Evolutionary conservation across 2,113 vertebrate genomes (phyloP), one percentile per base, ranked within the genome.

Genomic region (Barnardius zonarius): DNA sequence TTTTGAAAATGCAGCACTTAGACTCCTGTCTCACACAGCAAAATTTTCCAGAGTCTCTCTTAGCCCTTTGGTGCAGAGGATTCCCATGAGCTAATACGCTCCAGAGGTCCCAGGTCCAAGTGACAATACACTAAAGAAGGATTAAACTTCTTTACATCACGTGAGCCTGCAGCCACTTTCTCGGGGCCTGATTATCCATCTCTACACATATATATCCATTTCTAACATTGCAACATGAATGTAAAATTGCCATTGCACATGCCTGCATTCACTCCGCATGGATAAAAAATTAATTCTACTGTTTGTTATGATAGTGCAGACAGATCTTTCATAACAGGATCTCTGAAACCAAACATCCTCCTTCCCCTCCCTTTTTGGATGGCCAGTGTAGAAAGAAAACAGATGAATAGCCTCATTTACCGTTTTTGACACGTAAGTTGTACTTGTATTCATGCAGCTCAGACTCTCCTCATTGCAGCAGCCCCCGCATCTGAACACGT

Each of bases 401-500:
- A 95, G 79, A 88, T 63, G 48, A 91, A 84, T 31, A 41, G 55
- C 51, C 43, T 84, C 44, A 67, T 97, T 96, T 98, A 99, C 99
- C 96, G 99, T 99, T 98, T 99, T 99, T 4, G 99, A 99, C 82
- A 99, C 97, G 1, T 99, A 99, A 7, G 98, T 98, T 64, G 98
- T 98, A 59, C 98, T 99, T 6, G 98, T 99, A 93, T 99, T 99
- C 92, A 98, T 97, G 96, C 99, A 99, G 68, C 98, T 97, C 80
- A 99, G 95, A 4, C 99, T 98, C 91, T 99, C 99, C 83, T 99
- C 99, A 1, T 99, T 99, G 97, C 99, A 99, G 97, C 99, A 99
- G 84, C 99, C 99, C 22, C 98, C 98, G 10, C 99, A 99, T 95
- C 99, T 98, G 98, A 98, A 99, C 75, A 99, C 98, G 0, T 98